A percentile compares a stretch with the other conserved stretches of the same genome.
These are phyloP conservation scores for Sminthurides bifidus DNA, from an alignment of 1,140 invertebrate species.

Conservation along the genomic window DNA sequence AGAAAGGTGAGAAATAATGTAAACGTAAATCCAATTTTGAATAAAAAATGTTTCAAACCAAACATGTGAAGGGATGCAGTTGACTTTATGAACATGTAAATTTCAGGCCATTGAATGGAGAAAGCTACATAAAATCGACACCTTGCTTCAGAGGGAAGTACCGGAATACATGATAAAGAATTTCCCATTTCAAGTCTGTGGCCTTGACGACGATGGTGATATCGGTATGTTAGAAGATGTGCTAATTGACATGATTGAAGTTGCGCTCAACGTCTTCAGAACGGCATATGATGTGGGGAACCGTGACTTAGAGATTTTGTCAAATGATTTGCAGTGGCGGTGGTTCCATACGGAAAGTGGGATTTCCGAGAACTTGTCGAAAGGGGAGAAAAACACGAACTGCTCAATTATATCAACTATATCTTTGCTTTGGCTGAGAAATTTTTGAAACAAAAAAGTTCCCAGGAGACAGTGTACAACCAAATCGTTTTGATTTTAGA, in stretches of 20 bases:
- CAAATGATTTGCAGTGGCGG: constrained; percentile 6
- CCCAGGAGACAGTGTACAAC: neutral
- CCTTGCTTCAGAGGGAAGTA: neutral
- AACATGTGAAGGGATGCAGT: neutral
- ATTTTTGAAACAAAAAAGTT: constrained; percentile 2
- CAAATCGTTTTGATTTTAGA: constrained; percentile 15
- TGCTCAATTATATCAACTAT: constrained; percentile 2
- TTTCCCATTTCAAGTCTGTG: constrained; percentile 11
- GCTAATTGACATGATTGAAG: too few relatives aligned
- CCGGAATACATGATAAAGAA: neutral
- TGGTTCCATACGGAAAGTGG: constrained; percentile 18
- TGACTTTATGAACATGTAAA: neutral
- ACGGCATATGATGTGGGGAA: too few relatives aligned
- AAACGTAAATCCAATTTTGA: too few relatives aligned
- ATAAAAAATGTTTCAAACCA: too few relatives aligned
- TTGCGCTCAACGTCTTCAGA: too few relatives aligned
- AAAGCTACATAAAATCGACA: constrained; percentile 1
- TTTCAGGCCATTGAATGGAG: constrained; percentile 5
- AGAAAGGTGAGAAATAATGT: constrained; percentile 16
- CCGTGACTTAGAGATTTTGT: too few relatives aligned
- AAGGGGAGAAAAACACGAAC: neutral
- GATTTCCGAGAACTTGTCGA: constrained; percentile 8
- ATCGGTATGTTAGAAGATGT: neutral
- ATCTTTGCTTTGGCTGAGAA: neutral
- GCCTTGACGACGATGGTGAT: constrained; percentile 2